Base-by-base conservation (phyloP, 2,797 vertebrate species). In the Poecilia picta region DNA sequence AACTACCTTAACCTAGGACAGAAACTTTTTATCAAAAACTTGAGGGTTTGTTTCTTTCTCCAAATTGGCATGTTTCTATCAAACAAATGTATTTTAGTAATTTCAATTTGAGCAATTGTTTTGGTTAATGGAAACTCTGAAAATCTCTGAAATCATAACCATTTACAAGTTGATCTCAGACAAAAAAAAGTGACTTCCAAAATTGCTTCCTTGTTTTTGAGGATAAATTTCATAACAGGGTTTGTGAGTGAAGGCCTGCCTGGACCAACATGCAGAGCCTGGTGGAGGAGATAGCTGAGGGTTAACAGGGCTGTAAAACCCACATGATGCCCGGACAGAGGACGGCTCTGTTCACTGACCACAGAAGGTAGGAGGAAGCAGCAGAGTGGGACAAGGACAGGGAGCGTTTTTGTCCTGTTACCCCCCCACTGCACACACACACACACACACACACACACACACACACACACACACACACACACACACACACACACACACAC, bases 311-410 rank as follows among this genome's bases (percentile, higher is more conserved):
- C 86, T 80, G 79, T 81, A 76, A 89, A 90, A 78, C 77, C 90
- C 90, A 89, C 90, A 89, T 85, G 86, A 88, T 79, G 87, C 74
- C 77, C 59, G 87, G 82, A 91, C 91, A 92, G 89, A 91, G 86
- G 85, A 41, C 72, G 36, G 73, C 81, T 89, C 91, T 91, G 86
- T 77, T 88, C 74, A 18, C 77, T 86, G 83, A 83, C 90, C 81
- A 85, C 75, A 55, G 87, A 88, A 87, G 88, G 86, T 81, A 74
- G 83, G 86, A 90, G 84, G 88, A 89, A 86, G 85, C 33, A 1
- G 75, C 76, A 79, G 85, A 71, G 85, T 80, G 78, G 80, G 74
- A 83, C 28, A 59, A 77, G 86, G 86, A 90, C 89, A 92, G 88
- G 79, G 81, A 86, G 66, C 79, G 83, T 79, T 89, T 89, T 82